These are phyloP conservation scores for Luperina nickerlii DNA, from an alignment of 2,888 invertebrate species.

Conservation along the genomic window DNA sequence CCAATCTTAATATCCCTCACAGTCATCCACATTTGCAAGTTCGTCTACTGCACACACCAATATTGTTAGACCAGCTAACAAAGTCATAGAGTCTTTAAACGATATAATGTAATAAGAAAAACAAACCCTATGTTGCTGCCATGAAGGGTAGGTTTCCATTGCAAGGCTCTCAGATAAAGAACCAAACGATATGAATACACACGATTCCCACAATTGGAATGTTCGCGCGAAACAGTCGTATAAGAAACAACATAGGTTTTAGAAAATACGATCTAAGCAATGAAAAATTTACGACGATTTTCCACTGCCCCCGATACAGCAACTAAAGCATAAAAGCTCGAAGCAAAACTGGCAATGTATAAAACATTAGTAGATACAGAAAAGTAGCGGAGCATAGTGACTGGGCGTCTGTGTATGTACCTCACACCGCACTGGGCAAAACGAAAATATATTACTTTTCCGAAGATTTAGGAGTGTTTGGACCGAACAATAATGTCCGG, in stretches of 20 bases:
- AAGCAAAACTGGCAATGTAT: conserved; percentile 82
- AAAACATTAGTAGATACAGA: conserved; percentile 89
- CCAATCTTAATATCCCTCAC: conserved; percentile 80
- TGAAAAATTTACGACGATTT: conserved; percentile 78
- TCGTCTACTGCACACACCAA: conserved; percentile 78
- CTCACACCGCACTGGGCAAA: conserved; percentile 89
- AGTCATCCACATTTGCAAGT: conserved; percentile 83
- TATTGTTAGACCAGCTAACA: conserved; percentile 66
- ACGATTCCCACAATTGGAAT: conserved; percentile 76
- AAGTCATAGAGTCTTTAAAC: conserved; percentile 48
- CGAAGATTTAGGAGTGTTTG: conserved; percentile 91
- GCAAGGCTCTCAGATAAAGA: conserved; percentile 45
- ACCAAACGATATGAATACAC: conserved; percentile 58
- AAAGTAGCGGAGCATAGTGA: conserved; percentile 82
- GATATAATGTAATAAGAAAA: conserved; percentile 32
- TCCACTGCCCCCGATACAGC: conserved; percentile 73
- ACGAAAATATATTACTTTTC: conserved; percentile 91
- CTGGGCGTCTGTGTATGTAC: conserved; percentile 76
- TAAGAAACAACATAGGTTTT: conserved; percentile 77
- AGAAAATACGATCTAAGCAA: conserved; percentile 78
- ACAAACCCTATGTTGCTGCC: conserved; percentile 33
- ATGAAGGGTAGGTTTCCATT: conserved; percentile 60
- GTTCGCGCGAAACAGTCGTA: conserved; percentile 78
- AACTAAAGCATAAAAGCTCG: conserved; percentile 71
- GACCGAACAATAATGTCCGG: conserved; percentile 91